Evolutionary conservation across 2,113 vertebrate species (phyloP), one percentile per base, ranked within the genome.

Genomic region (Xenopus borealis): DNA sequence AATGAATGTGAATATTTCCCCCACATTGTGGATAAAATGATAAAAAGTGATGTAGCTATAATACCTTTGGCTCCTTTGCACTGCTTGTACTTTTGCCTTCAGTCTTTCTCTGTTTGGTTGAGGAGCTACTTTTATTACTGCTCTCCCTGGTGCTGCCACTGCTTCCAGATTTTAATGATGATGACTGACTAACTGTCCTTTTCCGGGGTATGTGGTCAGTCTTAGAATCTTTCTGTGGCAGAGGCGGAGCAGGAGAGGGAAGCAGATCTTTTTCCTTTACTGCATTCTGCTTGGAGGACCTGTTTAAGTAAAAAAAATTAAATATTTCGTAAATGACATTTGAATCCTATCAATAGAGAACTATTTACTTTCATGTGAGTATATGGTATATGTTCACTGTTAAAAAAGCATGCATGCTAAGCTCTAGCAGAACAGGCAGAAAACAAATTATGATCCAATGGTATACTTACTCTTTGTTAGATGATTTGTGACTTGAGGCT

Each of bases 201-300:
- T 97, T 98, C 40, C 96, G 88, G 58, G 94, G 93, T 19, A 90
- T 80, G 11, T 98, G 96, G 3, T 99, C 97, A 3, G 90, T 84
- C 85, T 97, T 98, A 33, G 92, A 81, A 13, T 94, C 95, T 80
- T 96, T 94, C 87, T 94, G 94, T 27, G 86, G 87, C 66, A 83
- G 88, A 1, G 91, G 84, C 12, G 93, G 93, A 75, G 93, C 95
- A 20, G 97, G 96, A 74, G 96, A 98, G 0, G 95, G 94, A 2
- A 93, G 91, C 1, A 92, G 90, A 80, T 98, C 95, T 81, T 98
- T 98, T 78, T 98, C 97, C 84, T 96, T 97, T 72, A 93, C 89
- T 83, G 85, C 62, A 75, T 86, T 92, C 75, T 93, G 91, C 80
- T 98, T 98, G 5, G 93, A 94, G 70, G 94, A 96, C 83, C 90